These are phyloP conservation scores for Neoseiulus cucumeris DNA, from an alignment of 1,140 invertebrate species.

Conservation along the genomic window DNA sequence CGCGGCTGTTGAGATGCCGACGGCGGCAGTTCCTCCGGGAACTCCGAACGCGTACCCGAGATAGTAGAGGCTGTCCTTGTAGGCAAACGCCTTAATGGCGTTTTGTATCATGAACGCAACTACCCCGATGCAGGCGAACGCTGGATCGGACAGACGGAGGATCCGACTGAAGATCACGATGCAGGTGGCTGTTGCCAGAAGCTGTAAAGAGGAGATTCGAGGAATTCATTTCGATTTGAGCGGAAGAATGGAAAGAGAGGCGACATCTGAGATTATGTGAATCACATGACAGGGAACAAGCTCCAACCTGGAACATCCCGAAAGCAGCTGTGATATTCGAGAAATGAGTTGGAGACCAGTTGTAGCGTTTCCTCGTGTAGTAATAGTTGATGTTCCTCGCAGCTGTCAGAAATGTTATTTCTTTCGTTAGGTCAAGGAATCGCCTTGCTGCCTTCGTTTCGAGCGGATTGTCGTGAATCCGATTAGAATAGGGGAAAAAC, in stretches of 20 bases:
- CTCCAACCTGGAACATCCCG: background rate
- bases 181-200: background rate
- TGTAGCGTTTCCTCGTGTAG: constrained; percentile 10
- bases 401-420: background rate
- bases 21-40: background rate
- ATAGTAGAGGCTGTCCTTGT: background rate
- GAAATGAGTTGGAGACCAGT: constrained; percentile 1
- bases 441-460: too few relatives aligned
- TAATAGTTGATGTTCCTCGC: constrained; percentile 7
- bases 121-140: constrained; percentile 1
- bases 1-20: background rate
- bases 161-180: background rate
- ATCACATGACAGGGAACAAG: background rate
- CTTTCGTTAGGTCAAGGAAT: too few relatives aligned
- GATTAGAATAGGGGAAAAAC: too few relatives aligned
- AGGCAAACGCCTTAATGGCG: background rate
- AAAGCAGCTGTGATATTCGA: background rate
- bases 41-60: background rate
- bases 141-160: background rate
- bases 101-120: constrained; percentile 7
- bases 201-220: background rate
- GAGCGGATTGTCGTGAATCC: too few relatives aligned
- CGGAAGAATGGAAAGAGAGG: background rate
- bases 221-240: background rate
- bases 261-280: background rate